phyloP scores from a whole-genome alignment of 2,113 vertebrate genomes.

The Chauna torquata region DNA sequence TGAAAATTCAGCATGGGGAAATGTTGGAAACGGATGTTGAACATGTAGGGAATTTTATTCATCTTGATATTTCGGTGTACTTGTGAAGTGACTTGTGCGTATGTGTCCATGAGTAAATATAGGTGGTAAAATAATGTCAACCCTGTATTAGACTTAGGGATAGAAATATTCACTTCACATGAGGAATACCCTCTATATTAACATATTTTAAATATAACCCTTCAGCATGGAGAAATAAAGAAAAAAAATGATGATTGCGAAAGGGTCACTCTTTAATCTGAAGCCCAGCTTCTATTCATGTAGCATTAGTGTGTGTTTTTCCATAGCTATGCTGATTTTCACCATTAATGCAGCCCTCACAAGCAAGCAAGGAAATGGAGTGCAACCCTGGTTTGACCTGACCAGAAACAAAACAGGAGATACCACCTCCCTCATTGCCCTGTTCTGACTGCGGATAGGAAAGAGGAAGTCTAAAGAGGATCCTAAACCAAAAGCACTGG shows the following conservation, averaged over 20 bases:
- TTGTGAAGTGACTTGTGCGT: background rate
- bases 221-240: background rate
- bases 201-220: background rate
- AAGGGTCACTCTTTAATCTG: background rate
- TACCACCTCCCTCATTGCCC: background rate
- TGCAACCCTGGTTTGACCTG: accelerated
- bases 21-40: background rate
- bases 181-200: background rate
- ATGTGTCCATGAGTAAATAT: background rate
- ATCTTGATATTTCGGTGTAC: background rate
- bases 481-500: background rate
- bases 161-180: background rate
- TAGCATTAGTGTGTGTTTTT: background rate
- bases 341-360: background rate
- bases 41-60: background rate
- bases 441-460: background rate
- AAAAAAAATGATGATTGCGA: background rate
- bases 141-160: background rate
- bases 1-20: constrained; percentile 20
- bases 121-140: constrained; percentile 10
- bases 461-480: background rate
- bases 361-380: background rate
- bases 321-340: background rate
- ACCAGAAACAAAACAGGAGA: background rate
- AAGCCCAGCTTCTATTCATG: background rate